These are phyloP conservation scores for Montipora capricornis DNA, from an alignment of 64 coral and sea anemone genomes.

Conservation along the genomic window DNA sequence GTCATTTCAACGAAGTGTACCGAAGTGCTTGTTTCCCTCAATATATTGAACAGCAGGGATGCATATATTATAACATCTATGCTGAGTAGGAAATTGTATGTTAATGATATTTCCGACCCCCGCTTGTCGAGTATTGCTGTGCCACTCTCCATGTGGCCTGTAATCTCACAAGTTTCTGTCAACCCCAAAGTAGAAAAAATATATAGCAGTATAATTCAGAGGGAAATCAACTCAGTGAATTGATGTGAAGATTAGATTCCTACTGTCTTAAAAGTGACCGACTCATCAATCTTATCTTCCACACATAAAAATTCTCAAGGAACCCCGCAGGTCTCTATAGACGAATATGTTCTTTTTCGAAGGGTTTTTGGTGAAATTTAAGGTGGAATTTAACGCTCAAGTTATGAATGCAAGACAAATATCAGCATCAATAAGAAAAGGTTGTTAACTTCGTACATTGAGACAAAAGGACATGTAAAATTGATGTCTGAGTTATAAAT, in stretches of 20 bases:
- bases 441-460: too few relatives aligned
- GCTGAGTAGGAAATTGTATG: not conserved
- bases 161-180: conserved; percentile 14
- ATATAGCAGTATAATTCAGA: not conserved
- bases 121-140: not conserved
- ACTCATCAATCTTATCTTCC: not conserved
- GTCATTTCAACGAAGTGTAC: not conserved
- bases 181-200: not conserved
- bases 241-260: not conserved
- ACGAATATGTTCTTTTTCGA: too few relatives aligned
- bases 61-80: conserved; percentile 3
- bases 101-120: conserved; percentile 32
- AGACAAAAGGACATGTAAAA: too few relatives aligned
- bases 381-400: too few relatives aligned
- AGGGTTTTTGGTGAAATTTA: too few relatives aligned
- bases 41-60: not conserved
- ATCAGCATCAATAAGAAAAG: too few relatives aligned
- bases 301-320: not conserved
- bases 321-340: not conserved
- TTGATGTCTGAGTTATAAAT: not conserved
- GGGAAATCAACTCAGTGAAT: not conserved
- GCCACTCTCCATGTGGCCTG: not conserved
- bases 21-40: not conserved
- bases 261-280: not conserved
- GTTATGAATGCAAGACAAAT: too few relatives aligned